Percentiles rank a stretch among this genome's conserved stretches.
Evolutionary conservation across 2,113 vertebrate species (phyloP).

Genomic region (Lucifuga dentata): DNA sequence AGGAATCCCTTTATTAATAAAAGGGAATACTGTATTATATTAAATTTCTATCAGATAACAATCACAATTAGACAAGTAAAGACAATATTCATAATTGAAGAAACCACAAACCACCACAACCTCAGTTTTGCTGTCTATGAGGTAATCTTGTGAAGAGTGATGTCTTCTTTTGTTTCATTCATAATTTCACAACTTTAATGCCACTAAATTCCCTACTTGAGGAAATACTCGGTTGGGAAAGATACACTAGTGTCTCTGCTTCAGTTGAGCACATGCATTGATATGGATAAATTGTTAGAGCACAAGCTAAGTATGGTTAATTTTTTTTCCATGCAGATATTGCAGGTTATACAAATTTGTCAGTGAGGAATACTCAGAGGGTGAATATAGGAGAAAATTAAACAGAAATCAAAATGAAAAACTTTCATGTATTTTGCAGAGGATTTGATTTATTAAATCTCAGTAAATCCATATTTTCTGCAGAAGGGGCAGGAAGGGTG

Average conservation of each 20-base stretch:
- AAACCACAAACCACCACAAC: constrained; percentile 23
- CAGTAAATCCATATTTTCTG: constrained; percentile 58
- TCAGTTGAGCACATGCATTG: background rate
- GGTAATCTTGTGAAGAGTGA: constrained; percentile 35
- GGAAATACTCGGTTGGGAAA: constrained; percentile 5
- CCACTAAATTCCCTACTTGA: constrained; percentile 9
- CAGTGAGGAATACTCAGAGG: constrained; percentile 16
- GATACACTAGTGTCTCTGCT: constrained; percentile 3
- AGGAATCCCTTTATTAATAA: background rate
- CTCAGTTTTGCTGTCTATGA: constrained; percentile 3
- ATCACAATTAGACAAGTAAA: constrained; percentile 27
- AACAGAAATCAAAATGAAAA: constrained; percentile 29
- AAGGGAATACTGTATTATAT: constrained; percentile 14
- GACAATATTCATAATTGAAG: constrained; percentile 20
- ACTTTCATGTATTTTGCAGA: constrained; percentile 42
- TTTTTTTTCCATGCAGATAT: background rate
- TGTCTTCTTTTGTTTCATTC: constrained; percentile 41
- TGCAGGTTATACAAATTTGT: constrained; percentile 1
- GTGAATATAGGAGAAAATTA: constrained; percentile 28
- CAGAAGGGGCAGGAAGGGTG: constrained; percentile 34
- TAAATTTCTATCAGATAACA: constrained; percentile 19
- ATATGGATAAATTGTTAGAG: background rate
- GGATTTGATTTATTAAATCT: constrained; percentile 64
- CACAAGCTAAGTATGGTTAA: background rate
- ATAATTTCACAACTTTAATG: constrained; percentile 23